Evolutionary conservation across 2,113 vertebrate genomes (phyloP), one percentile per base, ranked within the genome.

Genomic region (Bos javanicus): DNA sequence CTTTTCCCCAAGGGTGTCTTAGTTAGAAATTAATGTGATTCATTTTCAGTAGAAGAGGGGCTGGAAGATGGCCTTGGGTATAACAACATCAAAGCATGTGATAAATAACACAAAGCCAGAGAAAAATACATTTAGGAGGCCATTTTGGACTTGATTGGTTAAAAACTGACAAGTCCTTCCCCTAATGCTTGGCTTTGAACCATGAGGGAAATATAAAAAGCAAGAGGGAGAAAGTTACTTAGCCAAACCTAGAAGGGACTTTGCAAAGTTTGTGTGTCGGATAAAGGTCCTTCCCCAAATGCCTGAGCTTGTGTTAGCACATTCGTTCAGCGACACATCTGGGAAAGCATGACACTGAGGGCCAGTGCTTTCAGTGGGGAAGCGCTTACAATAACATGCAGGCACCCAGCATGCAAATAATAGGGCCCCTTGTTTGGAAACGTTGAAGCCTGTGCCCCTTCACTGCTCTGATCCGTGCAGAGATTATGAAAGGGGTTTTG

Each of bases 11-110:
- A 96, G 23, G 92, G 21, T 92, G 82, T 50, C 57, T 94, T 87
- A 90, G 56, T 84, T 90, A 82, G 85, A 97, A 97, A 92, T 96
- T 97, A 90, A 64, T 80, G 48, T 91, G n/a, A 88, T 90, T 95
- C 62, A 74, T 97, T 98, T 96, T 96, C 87, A 95, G 52, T 54
- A 60, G 93, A 97, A 89, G 48, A 76, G 76, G 36, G 62, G 90
- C 39, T 78, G 59, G 50, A 67, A 64, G 21, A 82, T 91, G 76
- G 88, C 85, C 52, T 95, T 94, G 46, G 33, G 88, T 84, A 90
- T 94, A 62, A 90, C 71, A 39, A 71, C 1, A 21, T 96, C 93
- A 90, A 83, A 80, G n/a, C 76, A 62, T 28, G 25, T 59, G 80
- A 95, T 92, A 52, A 97, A 95, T 86, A 83, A 12, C 46, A 92